Base-by-base conservation (phyloP, 2,113 vertebrate species). In the Cheilinus undulatus region DNA sequence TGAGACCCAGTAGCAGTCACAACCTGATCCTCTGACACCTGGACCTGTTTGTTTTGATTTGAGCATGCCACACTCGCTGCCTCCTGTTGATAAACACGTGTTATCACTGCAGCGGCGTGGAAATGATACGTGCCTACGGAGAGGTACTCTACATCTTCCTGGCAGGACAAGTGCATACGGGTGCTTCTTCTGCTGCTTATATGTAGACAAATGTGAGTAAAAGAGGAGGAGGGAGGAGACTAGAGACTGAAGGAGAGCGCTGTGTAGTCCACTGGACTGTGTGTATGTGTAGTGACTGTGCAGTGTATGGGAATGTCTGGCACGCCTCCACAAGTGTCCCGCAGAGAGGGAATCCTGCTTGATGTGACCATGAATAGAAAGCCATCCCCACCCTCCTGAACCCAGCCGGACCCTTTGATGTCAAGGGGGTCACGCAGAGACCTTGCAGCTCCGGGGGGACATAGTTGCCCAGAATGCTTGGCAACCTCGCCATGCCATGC, bases 341-440 rank as follows among this genome's bases (percentile, higher is more conserved):
- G 50, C 71, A 51, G 88, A 75, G 84, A 77, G 90, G 85, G 85
- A 84, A 85, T 90, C 85, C 88, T 84, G 72, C 84, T 85, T 78
- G 79, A 88, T 84, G 88, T 78, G 84, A 76, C 77, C 70, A 66
- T 88, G 91, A 91, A 89, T 89, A 85, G 88, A 85, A 75, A 85
- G 63, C 68, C 79, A 24, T 53, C 76, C 59, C 80, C 73, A 28
- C 56, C 87, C 84, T 68, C 77, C 70, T 64, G 69, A 81, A 84
- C 86, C 85, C 83, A 54, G 80, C 76, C 61, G 69, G 45, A 45
- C 19, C 80, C 84, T 91, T 91, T 90, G 89, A 90, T 88, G 89
- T 88, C 68, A 42, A 56, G 17, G 57, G 76, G 88, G 87, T 86
- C 84, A 81, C 78, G 36, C 67, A 28, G 77, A 80, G 73, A 36